Evolutionary conservation across 2,888 invertebrate species (phyloP), one percentile per base, ranked within the genome.

Genomic region (Metalampra italica): DNA sequence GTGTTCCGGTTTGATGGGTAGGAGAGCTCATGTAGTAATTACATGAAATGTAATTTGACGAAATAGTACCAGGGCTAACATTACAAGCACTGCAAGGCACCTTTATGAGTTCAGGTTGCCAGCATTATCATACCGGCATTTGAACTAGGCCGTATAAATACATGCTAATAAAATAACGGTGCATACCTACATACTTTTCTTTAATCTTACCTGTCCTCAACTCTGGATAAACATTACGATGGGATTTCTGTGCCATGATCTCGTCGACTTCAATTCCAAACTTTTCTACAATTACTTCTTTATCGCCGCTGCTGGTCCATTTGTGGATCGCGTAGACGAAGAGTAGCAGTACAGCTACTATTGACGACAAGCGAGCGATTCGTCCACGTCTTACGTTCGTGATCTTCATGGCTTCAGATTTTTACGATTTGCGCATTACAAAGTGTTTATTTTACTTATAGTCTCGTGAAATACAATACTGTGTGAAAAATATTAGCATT

Each of bases 321-420:
- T 89, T 91, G 57, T 91, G 89, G 52, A 94, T 75, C 59, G 93
- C 85, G 75, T 93, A 94, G 47, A 94, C 71, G 49, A 94, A 70
- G 59, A 92, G 77, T 60, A 93, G 57, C 54, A 93, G 78, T 55
- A 93, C 78, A 56, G 88, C 74, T 60, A 90, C 82, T 46, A 88
- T 85, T 45, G 87, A 74, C 9, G 75, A 73, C 58, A 93, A 78
- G 56, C 92, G 91, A 58, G 91, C 79, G 51, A 92, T 89, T 55
- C 92, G 83, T 39, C 92, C 92, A 45, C 90, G 90, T 62, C 92
- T 88, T 45, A 92, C 75, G 60, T 92, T 92, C 59, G 92, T 91
- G 49, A 92, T 90, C 62, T 92, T 91, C 92, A 92, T 92, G 30
- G 46, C 8, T 42, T 45, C 38, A 37, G 32, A 51, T 51, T 50